phyloP scores from a whole-genome alignment of 1,140 invertebrate species.

The Pissodes strobi region DNA sequence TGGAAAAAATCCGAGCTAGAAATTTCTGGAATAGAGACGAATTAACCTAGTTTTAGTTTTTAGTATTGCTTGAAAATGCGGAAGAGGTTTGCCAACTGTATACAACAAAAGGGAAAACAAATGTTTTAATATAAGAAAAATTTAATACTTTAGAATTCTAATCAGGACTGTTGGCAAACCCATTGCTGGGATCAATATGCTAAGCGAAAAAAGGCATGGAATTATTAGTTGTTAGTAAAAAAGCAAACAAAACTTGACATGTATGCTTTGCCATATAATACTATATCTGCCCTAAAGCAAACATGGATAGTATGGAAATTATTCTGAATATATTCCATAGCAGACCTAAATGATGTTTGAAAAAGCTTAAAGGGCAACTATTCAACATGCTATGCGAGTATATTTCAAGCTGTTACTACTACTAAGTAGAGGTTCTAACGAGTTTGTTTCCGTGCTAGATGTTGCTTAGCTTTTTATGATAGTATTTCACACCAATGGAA shows the following conservation, averaged over 20 bases:
- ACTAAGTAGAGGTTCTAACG: no score
- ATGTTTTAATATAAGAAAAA: neutral
- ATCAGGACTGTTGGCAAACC: constrained; percentile 13
- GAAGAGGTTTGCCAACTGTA: constrained; percentile 5
- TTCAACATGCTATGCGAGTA: constrained; percentile 3
- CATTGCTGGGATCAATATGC: constrained; percentile 30
- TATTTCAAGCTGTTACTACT: constrained; percentile 4
- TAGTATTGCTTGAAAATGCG: constrained; percentile 38
- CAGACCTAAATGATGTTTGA: neutral
- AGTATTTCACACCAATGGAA: no score
- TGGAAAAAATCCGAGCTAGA: constrained; percentile 58
- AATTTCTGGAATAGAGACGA: constrained; percentile 56
- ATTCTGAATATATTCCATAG: no score
- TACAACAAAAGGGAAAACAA: constrained; percentile 28
- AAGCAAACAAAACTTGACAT: no score
- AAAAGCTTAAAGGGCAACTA: neutral
- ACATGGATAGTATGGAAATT: no score
- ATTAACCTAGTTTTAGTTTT: constrained; percentile 57
- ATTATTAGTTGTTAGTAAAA: constrained; percentile 46
- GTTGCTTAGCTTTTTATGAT: no score
- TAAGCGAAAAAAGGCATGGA: constrained; percentile 33
- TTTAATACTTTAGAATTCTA: neutral
- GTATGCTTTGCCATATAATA: no score
- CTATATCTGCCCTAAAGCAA: no score
- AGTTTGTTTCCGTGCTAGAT: no score